phyloP scores from a whole-genome alignment of 1,140 invertebrate genomes.

The Cecropterus lyciades region DNA sequence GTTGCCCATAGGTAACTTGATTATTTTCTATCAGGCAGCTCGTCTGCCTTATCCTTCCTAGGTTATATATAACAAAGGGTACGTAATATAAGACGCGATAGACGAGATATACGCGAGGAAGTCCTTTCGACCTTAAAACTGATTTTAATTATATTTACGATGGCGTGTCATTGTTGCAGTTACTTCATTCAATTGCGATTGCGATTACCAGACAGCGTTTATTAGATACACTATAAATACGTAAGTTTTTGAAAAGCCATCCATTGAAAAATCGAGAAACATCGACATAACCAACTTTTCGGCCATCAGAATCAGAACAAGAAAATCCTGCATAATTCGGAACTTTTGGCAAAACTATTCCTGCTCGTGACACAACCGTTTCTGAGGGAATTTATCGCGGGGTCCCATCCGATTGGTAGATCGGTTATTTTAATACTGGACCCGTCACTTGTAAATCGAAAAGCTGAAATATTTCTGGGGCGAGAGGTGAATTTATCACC shows the following conservation, averaged over 20 bases:
- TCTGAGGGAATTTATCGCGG: slow-evolving; percentile 25
- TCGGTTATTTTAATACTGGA: slow-evolving; percentile 36
- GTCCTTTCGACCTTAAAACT: too few species aligned
- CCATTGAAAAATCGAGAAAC: slow-evolving; percentile 14
- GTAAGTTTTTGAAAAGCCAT: slow-evolving; percentile 1
- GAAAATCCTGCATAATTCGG: slow-evolving; percentile 23
- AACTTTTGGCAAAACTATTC: slow-evolving; percentile 49
- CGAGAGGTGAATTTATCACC: slow-evolving; percentile 29
- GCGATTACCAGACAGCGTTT: too few species aligned
- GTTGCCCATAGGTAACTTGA: too few species aligned
- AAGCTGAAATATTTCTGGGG: slow-evolving; percentile 33
- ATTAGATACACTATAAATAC: too few species aligned
- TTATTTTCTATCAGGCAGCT: too few species aligned
- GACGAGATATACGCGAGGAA: too few species aligned
- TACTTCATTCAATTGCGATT: too few species aligned
- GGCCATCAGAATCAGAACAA: slow-evolving; percentile 1
- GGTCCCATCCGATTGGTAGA: slow-evolving; percentile 23
- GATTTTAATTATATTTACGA: too few species aligned
- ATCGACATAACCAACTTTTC: background rate
- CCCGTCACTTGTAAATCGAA: slow-evolving; percentile 36
- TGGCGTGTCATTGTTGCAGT: too few species aligned
- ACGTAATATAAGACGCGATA: too few species aligned
- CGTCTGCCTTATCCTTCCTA: too few species aligned
- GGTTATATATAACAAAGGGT: too few species aligned
- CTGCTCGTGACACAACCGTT: slow-evolving; percentile 29